Evolutionary conservation across 2,113 vertebrate genomes (phyloP).

Genomic region (Progne subis): DNA sequence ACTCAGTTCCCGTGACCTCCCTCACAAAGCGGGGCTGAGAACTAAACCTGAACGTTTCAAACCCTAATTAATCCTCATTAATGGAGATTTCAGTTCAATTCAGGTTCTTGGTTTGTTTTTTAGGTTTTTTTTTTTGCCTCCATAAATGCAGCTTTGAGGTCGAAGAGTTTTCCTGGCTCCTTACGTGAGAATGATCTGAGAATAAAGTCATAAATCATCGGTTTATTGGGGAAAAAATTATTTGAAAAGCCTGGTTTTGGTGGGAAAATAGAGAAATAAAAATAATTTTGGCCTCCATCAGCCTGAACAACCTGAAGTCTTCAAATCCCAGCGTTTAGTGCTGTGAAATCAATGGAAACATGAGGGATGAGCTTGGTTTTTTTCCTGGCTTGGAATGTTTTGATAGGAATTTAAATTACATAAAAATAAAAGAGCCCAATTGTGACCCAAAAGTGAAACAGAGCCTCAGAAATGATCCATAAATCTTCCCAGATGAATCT

Average conservation of each 20-base stretch:
- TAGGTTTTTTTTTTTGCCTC: not conserved
- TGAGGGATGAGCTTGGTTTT: not conserved
- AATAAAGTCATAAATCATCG: not conserved
- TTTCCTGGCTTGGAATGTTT: fast-evolving
- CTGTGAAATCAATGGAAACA: not conserved
- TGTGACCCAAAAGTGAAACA: not conserved
- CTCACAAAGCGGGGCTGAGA: not conserved
- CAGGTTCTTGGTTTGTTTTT: not conserved
- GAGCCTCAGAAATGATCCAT: not conserved
- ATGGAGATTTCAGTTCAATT: not conserved
- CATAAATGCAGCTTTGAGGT: not conserved
- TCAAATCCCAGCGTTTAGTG: fast-evolving
- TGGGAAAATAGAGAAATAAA: not conserved
- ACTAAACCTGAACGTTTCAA: not conserved
- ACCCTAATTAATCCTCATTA: not conserved
- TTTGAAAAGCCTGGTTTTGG: not conserved
- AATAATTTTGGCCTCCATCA: not conserved
- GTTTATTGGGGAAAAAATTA: not conserved
- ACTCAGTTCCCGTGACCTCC: not conserved
- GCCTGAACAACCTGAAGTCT: not conserved
- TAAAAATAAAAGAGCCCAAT: not conserved
- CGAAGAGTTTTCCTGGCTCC: not conserved
- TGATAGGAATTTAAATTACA: fast-evolving
- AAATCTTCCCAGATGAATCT: not conserved
- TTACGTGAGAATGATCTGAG: not conserved